Conservation (phyloP, 2,113 vertebrate species). For the Epinephelus cyanopodus region DNA sequence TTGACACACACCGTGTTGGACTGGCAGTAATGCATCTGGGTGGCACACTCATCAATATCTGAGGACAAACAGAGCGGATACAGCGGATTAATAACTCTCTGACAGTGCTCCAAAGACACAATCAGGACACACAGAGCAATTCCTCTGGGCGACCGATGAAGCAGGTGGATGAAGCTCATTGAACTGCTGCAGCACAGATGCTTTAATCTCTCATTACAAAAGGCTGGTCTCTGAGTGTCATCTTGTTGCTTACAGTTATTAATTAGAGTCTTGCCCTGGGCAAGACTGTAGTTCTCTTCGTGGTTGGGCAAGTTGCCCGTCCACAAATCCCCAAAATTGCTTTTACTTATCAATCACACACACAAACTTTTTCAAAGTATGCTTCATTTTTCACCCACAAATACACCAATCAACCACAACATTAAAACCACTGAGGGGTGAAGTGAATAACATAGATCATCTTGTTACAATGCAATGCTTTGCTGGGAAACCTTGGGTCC, state of each 20-base stretch:
- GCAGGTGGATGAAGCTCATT: background rate
- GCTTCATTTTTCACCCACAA: background rate
- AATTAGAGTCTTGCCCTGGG: background rate
- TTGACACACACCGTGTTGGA: conserved; percentile 94
- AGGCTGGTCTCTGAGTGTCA: background rate
- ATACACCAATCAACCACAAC: background rate
- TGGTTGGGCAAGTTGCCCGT: background rate
- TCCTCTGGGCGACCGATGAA: background rate
- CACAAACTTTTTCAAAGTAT: background rate
- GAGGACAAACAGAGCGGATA: conserved; percentile 60
- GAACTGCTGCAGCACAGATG: background rate
- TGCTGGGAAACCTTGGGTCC: no score
- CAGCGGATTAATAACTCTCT: conserved; percentile 25
- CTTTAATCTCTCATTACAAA: conserved; percentile 20
- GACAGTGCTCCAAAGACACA: conserved; percentile 9
- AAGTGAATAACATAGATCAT: no score
- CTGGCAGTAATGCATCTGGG: conserved; percentile 96
- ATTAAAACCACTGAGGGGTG: no score
- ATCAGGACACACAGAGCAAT: background rate
- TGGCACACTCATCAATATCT: conserved; percentile 97
- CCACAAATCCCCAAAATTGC: background rate
- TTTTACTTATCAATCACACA: background rate
- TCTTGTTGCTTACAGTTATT: conserved; percentile 6
- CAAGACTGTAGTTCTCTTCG: no score
- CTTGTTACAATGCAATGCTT: no score